Evolutionary conservation across 2,113 vertebrate species (phyloP).

Genomic region (Corythoichthys haematopterus): DNA sequence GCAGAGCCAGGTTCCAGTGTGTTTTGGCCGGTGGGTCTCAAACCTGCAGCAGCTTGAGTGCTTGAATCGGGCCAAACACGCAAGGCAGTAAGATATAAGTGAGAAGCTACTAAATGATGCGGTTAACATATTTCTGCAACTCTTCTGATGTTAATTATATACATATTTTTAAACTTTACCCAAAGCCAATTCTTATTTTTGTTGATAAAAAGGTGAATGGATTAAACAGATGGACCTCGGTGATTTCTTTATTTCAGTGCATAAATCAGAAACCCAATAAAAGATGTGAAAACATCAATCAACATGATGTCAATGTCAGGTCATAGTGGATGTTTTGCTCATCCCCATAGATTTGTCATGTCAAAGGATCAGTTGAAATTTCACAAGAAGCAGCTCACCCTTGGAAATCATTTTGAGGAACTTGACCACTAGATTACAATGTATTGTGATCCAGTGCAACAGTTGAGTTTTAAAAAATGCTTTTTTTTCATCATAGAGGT

Average conservation of each 20-base stretch:
- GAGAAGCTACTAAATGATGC: neutral
- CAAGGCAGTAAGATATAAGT: neutral
- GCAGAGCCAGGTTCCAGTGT: slow-evolving; percentile 15
- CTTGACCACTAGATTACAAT: neutral
- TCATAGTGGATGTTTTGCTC: neutral
- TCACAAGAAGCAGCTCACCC: neutral
- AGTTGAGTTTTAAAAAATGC: too few species aligned
- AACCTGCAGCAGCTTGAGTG: slow-evolving; percentile 1
- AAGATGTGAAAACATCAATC: slow-evolving; percentile 1
- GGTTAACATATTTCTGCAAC: slow-evolving; percentile 2
- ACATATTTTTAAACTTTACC: neutral
- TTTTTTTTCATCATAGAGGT: too few species aligned
- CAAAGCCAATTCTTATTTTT: neutral
- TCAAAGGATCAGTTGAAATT: neutral
- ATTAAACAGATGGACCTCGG: neutral
- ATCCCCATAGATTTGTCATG: neutral
- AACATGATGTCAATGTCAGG: neutral
- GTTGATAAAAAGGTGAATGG: neutral
- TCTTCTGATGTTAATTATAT: neutral
- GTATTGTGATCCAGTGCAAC: too few species aligned
- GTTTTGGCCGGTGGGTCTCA: slow-evolving; percentile 18
- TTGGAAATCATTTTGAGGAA: neutral
- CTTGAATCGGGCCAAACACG: neutral
- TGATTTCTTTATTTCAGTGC: neutral
- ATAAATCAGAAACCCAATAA: neutral